Percentiles rank a stretch among this genome's conserved stretches.
These are phyloP conservation scores for Microtus montanus DNA, from an alignment of 2,113 vertebrate genomes.

Conservation along the genomic window DNA sequence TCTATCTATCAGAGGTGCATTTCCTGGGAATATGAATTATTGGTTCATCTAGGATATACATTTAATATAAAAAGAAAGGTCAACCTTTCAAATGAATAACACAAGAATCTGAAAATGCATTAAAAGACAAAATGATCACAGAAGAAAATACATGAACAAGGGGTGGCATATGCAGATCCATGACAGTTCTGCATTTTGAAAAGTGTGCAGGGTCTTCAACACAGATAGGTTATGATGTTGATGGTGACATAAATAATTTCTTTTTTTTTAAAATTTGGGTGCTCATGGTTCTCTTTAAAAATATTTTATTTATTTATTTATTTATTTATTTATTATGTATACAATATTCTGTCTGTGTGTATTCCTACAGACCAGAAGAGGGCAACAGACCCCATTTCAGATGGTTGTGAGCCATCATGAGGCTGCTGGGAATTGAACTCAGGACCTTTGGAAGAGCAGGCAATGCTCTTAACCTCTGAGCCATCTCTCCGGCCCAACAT, in stretches of 20 bases:
- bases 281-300: too few relatives aligned
- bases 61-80: constrained; percentile 68
- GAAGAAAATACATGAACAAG: not conserved
- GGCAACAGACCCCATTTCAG: too few relatives aligned
- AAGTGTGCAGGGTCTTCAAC: not conserved
- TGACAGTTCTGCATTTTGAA: not conserved
- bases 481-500: not conserved
- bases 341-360: too few relatives aligned
- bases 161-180: not conserved
- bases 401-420: too few relatives aligned
- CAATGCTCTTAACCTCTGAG: too few relatives aligned
- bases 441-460: too few relatives aligned
- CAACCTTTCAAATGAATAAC: constrained; percentile 56
- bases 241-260: not conserved
- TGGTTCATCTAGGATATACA: constrained; percentile 52
- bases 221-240: not conserved
- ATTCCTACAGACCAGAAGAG: too few relatives aligned
- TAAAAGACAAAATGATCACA: constrained; percentile 55
- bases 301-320: too few relatives aligned
- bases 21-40: constrained; percentile 48
- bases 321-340: too few relatives aligned
- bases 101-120: constrained; percentile 52
- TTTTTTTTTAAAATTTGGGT: too few relatives aligned
- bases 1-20: constrained; percentile 64
- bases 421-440: too few relatives aligned